Evolutionary conservation across 2,888 invertebrate species (phyloP).

Genomic region (Drosophila prostipennis): DNA sequence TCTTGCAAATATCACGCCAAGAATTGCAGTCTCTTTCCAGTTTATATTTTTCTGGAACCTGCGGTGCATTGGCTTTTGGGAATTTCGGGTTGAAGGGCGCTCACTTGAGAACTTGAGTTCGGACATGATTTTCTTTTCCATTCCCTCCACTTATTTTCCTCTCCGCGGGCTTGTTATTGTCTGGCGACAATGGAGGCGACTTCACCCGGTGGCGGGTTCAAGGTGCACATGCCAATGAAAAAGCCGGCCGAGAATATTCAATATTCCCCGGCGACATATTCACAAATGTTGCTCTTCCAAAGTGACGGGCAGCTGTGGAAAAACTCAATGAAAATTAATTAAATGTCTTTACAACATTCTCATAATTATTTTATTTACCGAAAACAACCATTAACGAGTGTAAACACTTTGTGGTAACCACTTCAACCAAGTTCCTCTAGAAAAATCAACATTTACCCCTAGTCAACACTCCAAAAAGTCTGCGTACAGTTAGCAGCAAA

Average conservation of each 20-base stretch:
- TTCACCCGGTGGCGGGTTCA: conserved; percentile 49
- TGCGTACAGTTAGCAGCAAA: conserved; percentile 49
- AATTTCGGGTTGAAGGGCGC: conserved; percentile 65
- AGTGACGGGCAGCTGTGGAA: background rate
- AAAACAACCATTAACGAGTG: no score
- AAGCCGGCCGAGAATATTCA: conserved; percentile 5
- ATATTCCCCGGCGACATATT: conserved; percentile 14
- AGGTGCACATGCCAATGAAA: conserved; percentile 48
- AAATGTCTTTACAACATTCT: background rate
- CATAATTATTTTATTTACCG: background rate
- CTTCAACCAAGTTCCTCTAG: background rate
- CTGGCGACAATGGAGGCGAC: conserved; percentile 56
- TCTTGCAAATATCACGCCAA: conserved; percentile 41
- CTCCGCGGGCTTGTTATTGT: conserved; percentile 49
- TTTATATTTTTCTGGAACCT: conserved; percentile 1
- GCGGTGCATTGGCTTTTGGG: conserved; percentile 56
- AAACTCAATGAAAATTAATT: background rate
- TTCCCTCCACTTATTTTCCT: conserved; percentile 19
- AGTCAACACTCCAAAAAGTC: background rate
- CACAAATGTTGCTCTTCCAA: conserved; percentile 1
- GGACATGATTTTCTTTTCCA: conserved; percentile 25
- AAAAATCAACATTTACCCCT: background rate
- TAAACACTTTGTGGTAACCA: conserved; percentile 1
- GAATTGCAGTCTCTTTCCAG: conserved; percentile 41
- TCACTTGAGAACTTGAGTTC: conserved; percentile 31